Conservation (phyloP, 2,888 invertebrate species). For the Gryllus longicercus region DNA sequence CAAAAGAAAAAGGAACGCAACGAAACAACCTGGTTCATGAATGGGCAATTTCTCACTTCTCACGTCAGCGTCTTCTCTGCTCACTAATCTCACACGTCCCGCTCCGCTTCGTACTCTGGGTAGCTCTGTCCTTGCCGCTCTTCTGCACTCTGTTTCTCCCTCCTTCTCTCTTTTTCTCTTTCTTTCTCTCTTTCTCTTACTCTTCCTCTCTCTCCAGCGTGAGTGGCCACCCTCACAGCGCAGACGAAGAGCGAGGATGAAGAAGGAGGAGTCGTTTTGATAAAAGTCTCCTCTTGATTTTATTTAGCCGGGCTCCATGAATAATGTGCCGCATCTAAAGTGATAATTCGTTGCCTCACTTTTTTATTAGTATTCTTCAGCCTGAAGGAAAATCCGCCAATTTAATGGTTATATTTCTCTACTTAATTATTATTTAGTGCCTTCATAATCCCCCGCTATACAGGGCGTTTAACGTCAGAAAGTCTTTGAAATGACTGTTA, state of each 20-base stretch:
- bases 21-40: neutral
- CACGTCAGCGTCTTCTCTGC: conserved; percentile 6
- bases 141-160: too few relatives aligned
- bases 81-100: neutral
- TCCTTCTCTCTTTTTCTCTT: too few relatives aligned
- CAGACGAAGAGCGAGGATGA: neutral
- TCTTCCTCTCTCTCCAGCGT: neutral
- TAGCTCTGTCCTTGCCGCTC: too few relatives aligned
- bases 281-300: conserved; percentile 1
- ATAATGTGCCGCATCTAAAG: neutral
- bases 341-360: conserved; percentile 9
- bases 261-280: neutral
- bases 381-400: conserved; percentile 8
- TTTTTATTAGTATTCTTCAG: conserved; percentile 8
- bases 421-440: conserved; percentile 17
- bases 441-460: conserved; percentile 5
- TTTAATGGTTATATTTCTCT: conserved; percentile 17
- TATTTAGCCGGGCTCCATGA: neutral
- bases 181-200: neutral
- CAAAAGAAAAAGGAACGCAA: neutral
- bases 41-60: conserved; percentile 17
- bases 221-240: neutral
- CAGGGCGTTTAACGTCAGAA: neutral
- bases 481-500: conserved; percentile 1
- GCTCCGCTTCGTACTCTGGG: neutral